Percentiles rank a stretch among this genome's conserved stretches.
These are phyloP conservation scores for Chionodraco myersi DNA, from an alignment of 2,113 vertebrate species.

Conservation along the genomic window DNA sequence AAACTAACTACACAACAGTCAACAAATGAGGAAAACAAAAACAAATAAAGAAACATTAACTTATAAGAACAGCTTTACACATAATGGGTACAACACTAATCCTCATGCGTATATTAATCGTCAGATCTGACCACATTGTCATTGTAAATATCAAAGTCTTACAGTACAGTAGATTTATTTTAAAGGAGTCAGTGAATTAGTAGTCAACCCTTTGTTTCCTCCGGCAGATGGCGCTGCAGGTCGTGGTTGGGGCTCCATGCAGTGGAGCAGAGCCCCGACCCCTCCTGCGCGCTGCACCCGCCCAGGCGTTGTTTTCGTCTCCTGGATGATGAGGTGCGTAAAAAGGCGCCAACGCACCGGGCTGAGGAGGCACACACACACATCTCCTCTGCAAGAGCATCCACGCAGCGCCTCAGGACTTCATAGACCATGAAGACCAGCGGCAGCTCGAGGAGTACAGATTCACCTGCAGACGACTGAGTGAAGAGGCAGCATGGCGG, in stretches of 20 bases:
- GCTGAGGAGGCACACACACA: slow-evolving; percentile 53
- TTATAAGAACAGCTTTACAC: too few relatives aligned
- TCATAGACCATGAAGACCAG: slow-evolving; percentile 83
- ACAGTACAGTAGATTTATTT: too few relatives aligned
- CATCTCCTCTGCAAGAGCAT: slow-evolving; percentile 7
- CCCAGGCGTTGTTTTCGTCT: slow-evolving; percentile 59
- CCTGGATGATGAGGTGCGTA: slow-evolving; percentile 65
- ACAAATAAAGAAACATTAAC: too few relatives aligned
- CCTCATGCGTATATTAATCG: too few relatives aligned
- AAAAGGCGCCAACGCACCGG: slow-evolving; percentile 59
- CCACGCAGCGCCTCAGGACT: slow-evolving; percentile 42
- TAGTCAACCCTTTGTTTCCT: not conserved
- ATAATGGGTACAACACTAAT: too few relatives aligned
- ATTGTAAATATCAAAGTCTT: too few relatives aligned
- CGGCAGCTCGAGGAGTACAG: slow-evolving; percentile 49
- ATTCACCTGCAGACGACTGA: slow-evolving; percentile 80
- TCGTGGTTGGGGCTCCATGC: not conserved
- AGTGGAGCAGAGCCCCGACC: slow-evolving; percentile 29
- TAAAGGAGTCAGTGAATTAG: too few relatives aligned
- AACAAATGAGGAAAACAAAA: too few relatives aligned
- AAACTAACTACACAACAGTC: too few relatives aligned
- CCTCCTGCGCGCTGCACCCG: slow-evolving; percentile 48
- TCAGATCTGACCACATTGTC: too few relatives aligned
- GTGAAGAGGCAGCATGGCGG: slow-evolving; percentile 88
- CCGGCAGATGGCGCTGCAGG: slow-evolving; percentile 71